Percentiles rank a stretch among this genome's conserved stretches.
Evolutionary conservation across 92 coral and sea anemone genomes (phyloP).

Genomic region (Bergia puertoricense): DNA sequence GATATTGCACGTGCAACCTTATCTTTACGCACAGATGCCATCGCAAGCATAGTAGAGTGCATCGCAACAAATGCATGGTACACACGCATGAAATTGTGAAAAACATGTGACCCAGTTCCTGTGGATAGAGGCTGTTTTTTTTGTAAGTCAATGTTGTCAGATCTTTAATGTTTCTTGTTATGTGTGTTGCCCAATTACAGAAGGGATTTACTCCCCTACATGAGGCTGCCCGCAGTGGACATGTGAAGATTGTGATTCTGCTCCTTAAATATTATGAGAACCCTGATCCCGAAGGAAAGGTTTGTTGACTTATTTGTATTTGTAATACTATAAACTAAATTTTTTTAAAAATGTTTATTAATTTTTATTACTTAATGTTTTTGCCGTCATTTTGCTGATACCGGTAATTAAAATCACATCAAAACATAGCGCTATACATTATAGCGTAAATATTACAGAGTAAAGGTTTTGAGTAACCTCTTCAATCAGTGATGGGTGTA

Average conservation of each 20-base stretch:
- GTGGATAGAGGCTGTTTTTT: too few relatives aligned
- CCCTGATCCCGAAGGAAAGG: conserved; percentile 98
- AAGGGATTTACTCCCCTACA: conserved; percentile 99
- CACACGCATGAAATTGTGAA: too few relatives aligned
- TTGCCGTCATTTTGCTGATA: too few relatives aligned
- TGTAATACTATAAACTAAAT: neutral
- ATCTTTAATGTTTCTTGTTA: neutral
- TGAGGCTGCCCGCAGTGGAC: conserved; percentile 97
- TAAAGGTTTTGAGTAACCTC: neutral
- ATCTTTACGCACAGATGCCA: too few relatives aligned
- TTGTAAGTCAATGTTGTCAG: neutral
- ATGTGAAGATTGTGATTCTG: conserved; percentile 81
- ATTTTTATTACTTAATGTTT: too few relatives aligned
- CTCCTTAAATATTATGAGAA: conserved; percentile 80
- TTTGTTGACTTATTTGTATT: conserved; percentile 16
- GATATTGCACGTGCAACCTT: too few relatives aligned
- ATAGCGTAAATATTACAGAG: too few relatives aligned
- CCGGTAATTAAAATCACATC: too few relatives aligned
- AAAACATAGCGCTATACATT: neutral
- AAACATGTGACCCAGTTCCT: too few relatives aligned
- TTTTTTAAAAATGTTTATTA: neutral
- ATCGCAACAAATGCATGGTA: too few relatives aligned
- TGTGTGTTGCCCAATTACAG: conserved; percentile 54
- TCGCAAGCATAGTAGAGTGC: too few relatives aligned
- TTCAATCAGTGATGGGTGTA: neutral